phyloP scores from a whole-genome alignment of 2,113 vertebrate species.

The Rana temporaria region DNA sequence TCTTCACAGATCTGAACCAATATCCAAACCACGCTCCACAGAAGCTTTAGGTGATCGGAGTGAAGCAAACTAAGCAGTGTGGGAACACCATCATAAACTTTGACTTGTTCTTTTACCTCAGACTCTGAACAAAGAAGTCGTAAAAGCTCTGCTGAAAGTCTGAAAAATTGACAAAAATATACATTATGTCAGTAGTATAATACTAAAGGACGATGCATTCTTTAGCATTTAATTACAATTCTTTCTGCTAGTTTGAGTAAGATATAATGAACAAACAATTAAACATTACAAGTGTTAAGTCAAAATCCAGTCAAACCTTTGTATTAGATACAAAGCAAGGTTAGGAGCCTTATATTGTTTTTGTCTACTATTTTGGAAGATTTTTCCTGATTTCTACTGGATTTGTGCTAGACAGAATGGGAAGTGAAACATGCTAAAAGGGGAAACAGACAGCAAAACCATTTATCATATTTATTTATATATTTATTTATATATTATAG shows the following conservation, averaged over 20 bases:
- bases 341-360: too few relatives aligned
- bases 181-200: slow-evolving; percentile 11
- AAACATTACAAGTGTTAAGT: too few relatives aligned
- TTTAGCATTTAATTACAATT: neutral
- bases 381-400: too few relatives aligned
- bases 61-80: slow-evolving; percentile 87
- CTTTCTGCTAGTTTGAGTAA: neutral
- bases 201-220: neutral
- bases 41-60: slow-evolving; percentile 81
- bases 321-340: too few relatives aligned
- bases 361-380: too few relatives aligned
- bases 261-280: neutral
- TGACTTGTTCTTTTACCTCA: slow-evolving; percentile 82
- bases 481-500: too few relatives aligned
- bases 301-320: too few relatives aligned
- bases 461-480: too few relatives aligned
- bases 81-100: slow-evolving; percentile 80
- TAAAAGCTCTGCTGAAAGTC: slow-evolving; percentile 84
- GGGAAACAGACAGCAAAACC: too few relatives aligned
- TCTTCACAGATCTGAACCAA: slow-evolving; percentile 91
- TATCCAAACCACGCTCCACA: slow-evolving; percentile 87
- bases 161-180: slow-evolving; percentile 56
- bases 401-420: too few relatives aligned
- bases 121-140: slow-evolving; percentile 80
- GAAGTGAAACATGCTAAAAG: too few relatives aligned